phyloP scores from a whole-genome alignment of 2,797 vertebrate genomes.

The Ctenochaetus hawaiiensis region DNA sequence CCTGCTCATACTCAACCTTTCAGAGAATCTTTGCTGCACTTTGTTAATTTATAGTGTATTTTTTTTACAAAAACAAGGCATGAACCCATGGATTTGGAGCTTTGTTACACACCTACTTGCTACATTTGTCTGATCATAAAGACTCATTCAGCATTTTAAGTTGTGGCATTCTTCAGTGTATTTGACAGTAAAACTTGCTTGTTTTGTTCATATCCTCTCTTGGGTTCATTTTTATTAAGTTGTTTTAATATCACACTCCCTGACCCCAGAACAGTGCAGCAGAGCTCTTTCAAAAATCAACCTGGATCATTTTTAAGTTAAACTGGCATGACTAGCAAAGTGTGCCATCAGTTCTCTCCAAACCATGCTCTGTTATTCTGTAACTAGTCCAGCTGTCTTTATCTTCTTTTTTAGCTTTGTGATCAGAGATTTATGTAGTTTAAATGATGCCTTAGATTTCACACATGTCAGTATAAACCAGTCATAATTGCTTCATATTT shows the following conservation, averaged over 20 bases:
- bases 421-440: neutral
- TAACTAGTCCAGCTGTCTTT: no score
- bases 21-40: no score
- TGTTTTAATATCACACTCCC: neutral
- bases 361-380: no score
- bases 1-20: no score
- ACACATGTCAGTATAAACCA: neutral
- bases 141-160: neutral
- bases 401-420: no score
- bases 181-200: neutral
- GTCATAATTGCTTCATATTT: neutral
- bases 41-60: no score
- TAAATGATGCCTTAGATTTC: no score
- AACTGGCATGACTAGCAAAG: neutral
- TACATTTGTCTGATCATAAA: neutral
- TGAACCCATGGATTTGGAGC: no score
- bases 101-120: no score
- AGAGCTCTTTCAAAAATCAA: neutral
- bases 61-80: no score
- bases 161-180: slow-evolving; percentile 2
- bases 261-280: neutral
- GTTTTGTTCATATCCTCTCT: neutral
- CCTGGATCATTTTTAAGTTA: neutral
- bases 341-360: neutral
- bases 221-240: neutral